Evolutionary conservation across 2,888 invertebrate genomes (phyloP).

Genomic region (Ophion ventricosus): DNA sequence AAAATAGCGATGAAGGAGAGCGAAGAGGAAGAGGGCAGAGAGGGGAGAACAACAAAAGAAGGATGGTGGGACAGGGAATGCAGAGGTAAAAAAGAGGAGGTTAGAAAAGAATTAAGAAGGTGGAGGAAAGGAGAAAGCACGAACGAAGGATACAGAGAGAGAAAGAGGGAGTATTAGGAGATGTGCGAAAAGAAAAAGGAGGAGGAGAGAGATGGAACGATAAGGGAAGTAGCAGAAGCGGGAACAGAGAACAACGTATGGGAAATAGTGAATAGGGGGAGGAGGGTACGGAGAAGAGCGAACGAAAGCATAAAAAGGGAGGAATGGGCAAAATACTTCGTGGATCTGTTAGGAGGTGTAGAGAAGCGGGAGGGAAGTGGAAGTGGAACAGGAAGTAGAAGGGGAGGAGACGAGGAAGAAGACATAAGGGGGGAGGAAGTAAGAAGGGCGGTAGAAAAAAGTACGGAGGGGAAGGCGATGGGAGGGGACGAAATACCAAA

Average conservation of each 20-base stretch:
- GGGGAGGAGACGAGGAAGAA: background rate
- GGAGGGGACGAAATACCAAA: slow-evolving; percentile 16
- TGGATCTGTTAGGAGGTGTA: slow-evolving; percentile 4
- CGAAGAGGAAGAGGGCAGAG: too few species aligned
- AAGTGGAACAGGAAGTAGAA: background rate
- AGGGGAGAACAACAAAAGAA: background rate
- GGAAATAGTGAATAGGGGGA: too few species aligned
- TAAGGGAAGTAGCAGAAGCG: too few species aligned
- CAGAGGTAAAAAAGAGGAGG: background rate
- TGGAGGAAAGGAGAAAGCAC: background rate
- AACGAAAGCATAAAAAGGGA: too few species aligned
- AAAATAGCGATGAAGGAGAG: slow-evolving; percentile 19
- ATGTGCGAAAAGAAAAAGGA: background rate
- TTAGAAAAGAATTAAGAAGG: background rate
- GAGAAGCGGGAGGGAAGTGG: too few species aligned
- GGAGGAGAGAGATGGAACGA: too few species aligned
- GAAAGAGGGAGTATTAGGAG: too few species aligned
- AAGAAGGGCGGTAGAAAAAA: background rate
- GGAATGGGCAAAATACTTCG: too few species aligned
- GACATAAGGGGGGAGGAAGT: slow-evolving; percentile 16
- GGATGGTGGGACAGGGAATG: background rate
- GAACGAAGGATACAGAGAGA: background rate
- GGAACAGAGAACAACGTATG: too few species aligned
- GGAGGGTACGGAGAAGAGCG: too few species aligned
- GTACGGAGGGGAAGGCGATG: too few species aligned